Evolutionary conservation across 2,797 vertebrate genomes (phyloP), one percentile per base, ranked within the genome.

Genomic region (Smutsia temminckii): DNA sequence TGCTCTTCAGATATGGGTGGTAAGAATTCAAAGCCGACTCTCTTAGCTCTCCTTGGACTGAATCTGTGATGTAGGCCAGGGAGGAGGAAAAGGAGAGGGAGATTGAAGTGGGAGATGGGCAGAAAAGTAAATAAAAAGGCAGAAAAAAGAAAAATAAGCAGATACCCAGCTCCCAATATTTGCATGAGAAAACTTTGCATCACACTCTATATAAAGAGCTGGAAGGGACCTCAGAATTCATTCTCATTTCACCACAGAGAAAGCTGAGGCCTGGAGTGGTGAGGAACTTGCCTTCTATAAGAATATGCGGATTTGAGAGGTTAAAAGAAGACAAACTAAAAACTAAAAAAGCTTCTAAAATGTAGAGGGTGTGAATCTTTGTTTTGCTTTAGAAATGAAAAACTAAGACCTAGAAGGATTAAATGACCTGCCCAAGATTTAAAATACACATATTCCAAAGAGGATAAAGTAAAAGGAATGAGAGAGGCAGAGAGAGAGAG

Each of bases 371-470:
- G 11, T 49, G 85, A 51, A 85, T 71, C 61, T 75, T 95, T 71
- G 27, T 74, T 89, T 89, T 83, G 89, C 59, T 69, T 92, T 88
- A n/a, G 37, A 72, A 77, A 49, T 71, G 57, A 51, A 92, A 95
- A 86, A 40, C 0, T 1, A 51, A 68, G 49, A 4, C 55, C 61
- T 29, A 61, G 57, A 51, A 46, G 63, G 42, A 80, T n/a, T 40
- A 88, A 94, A 68, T 74, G 64, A 94, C 51, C 92, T 55, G 23
- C 46, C 46, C 55, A 77, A 71, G 68, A 75, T 80, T 46, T 72
- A 75, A 94, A 94, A 78, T 59, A 37, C 32, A 8, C 69, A 9
- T 27, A 29, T 77, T 42, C 90, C 85, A 85, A 71, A 86, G 64
- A 95, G 49, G 34, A 53, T 81, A 55, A 75, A 27, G 66, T 66